A percentile compares a stretch with the other conserved stretches of the same genome.
These are phyloP conservation scores for Rhizoglyphus robini DNA, from an alignment of 1,140 invertebrate genomes.

Conservation along the genomic window DNA sequence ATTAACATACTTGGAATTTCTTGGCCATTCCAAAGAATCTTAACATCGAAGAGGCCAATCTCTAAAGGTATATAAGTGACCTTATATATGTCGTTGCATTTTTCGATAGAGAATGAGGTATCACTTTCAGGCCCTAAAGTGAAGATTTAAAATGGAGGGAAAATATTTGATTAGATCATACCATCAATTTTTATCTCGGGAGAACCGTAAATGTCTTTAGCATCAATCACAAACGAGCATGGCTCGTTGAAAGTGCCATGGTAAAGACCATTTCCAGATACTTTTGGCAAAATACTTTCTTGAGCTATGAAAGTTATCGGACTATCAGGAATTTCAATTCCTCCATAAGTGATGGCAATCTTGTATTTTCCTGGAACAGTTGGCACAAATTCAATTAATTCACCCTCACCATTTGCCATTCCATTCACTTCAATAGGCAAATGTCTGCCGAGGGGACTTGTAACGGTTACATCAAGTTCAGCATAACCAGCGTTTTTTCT, in stretches of 20 bases:
- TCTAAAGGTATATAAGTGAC: conserved; percentile 54
- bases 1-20: conserved; percentile 38
- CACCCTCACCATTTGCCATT: conserved; percentile 51
- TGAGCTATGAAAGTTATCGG: conserved; percentile 29
- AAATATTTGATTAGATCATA: background rate
- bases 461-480: conserved; percentile 72
- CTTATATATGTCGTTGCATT: conserved; percentile 43
- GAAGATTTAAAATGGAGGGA: no score
- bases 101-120: conserved; percentile 36
- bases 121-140: conserved; percentile 49
- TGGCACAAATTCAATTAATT: conserved; percentile 69
- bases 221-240: conserved; percentile 34
- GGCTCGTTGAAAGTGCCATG: conserved; percentile 32
- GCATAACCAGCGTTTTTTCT: conserved; percentile 72
- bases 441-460: conserved; percentile 71
- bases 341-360: conserved; percentile 72
- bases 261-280: conserved; percentile 29
- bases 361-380: conserved; percentile 75
- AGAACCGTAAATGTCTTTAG: conserved; percentile 42
- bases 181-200: conserved; percentile 43
- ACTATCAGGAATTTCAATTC: conserved; percentile 44
- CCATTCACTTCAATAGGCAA: conserved; percentile 63
- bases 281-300: conserved; percentile 26
- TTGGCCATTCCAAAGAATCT: conserved; percentile 54
- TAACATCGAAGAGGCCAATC: conserved; percentile 55